phyloP scores from a whole-genome alignment of 2,888 invertebrate genomes.

The Crossocerus cetratus region DNA sequence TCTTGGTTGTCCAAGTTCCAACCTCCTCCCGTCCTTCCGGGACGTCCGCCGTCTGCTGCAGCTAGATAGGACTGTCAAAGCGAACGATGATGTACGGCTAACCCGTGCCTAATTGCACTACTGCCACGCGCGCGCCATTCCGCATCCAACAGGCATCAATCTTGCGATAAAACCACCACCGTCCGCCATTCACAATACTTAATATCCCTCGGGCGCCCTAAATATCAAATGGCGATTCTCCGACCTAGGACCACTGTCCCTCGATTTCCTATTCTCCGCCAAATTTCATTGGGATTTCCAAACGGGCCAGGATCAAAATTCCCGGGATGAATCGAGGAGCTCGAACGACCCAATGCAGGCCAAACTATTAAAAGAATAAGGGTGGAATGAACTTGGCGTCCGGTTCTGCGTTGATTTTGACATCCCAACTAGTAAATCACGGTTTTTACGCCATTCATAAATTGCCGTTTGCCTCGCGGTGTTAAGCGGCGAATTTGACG shows the following conservation, averaged over 20 bases:
- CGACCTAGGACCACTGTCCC: too few species aligned
- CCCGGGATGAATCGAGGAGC: slow-evolving; percentile 21
- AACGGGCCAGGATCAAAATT: slow-evolving; percentile 32
- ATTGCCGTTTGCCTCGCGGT: slow-evolving; percentile 7
- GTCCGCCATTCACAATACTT: neutral
- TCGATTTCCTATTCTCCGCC: neutral
- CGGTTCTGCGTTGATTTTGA: slow-evolving; percentile 10
- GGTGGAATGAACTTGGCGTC: slow-evolving; percentile 28
- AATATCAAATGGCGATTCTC: too few species aligned
- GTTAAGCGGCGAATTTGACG: neutral
- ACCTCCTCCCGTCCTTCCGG: too few species aligned
- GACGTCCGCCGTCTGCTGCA: too few species aligned
- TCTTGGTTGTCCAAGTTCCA: too few species aligned
- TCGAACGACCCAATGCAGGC: slow-evolving; percentile 36
- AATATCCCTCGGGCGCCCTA: too few species aligned
- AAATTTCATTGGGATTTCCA: slow-evolving; percentile 10
- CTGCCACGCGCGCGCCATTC: too few species aligned
- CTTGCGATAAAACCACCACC: neutral
- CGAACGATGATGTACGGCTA: too few species aligned
- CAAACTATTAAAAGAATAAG: slow-evolving; percentile 50
- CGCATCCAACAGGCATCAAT: too few species aligned
- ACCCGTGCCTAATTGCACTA: too few species aligned
- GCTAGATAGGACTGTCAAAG: too few species aligned
- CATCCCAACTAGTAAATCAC: slow-evolving; percentile 14
- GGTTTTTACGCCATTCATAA: slow-evolving; percentile 22